Evolutionary conservation across 1,140 invertebrate species (phyloP).

Genomic region (Aphaenogaster rudis): DNA sequence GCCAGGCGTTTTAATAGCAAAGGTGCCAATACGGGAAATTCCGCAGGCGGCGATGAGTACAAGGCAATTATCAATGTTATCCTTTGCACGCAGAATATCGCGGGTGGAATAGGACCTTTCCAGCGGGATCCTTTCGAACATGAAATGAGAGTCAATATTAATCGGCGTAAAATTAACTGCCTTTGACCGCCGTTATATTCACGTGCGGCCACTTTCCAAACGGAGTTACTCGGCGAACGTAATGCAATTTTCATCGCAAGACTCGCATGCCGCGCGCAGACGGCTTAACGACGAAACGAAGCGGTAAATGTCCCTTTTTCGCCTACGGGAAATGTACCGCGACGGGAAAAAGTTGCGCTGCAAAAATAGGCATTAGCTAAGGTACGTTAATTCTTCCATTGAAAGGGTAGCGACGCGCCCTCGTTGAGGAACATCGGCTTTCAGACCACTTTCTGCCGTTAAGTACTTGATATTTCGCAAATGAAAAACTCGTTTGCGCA

Average conservation of each 20-base stretch:
- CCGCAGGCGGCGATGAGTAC: background rate
- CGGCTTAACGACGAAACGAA: constrained; percentile 56
- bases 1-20: background rate
- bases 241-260: constrained; percentile 62
- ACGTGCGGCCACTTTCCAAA: constrained; percentile 25
- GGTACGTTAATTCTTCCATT: constrained; percentile 60
- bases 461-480: constrained; percentile 55
- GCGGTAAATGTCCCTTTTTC: constrained; percentile 55
- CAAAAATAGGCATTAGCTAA: constrained; percentile 61
- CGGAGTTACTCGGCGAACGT: constrained; percentile 31
- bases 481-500: constrained; percentile 57
- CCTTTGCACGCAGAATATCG: background rate
- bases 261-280: constrained; percentile 46
- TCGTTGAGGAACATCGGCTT: constrained; percentile 17
- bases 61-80: constrained; percentile 48
- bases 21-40: background rate
- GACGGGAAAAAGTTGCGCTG: constrained; percentile 26
- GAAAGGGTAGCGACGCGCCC: constrained; percentile 25
- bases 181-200: constrained; percentile 12
- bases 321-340: constrained; percentile 44
- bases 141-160: constrained; percentile 41
- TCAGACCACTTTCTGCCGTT: constrained; percentile 19
- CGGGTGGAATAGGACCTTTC: background rate
- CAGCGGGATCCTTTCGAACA: constrained; percentile 19
- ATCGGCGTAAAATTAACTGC: constrained; percentile 44